phyloP scores from a whole-genome alignment of 1,140 invertebrate genomes.

The Drosophila sp. region DNA sequence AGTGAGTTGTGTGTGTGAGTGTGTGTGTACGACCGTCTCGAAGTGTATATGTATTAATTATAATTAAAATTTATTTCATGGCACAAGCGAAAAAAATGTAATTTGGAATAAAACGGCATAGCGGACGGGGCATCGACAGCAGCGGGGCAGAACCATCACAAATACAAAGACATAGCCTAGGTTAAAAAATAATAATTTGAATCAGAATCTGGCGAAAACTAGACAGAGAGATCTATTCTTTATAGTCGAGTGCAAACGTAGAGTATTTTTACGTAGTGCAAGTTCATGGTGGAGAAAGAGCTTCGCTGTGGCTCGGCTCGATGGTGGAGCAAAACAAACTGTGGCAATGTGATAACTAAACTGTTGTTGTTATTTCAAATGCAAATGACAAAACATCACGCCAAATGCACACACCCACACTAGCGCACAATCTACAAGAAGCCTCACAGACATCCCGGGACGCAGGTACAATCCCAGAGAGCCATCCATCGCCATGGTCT shows the following conservation, averaged over 20 bases:
- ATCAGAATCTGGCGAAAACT: slow-evolving; percentile 55
- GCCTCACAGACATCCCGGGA: slow-evolving; percentile 16
- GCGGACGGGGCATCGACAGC: slow-evolving; percentile 26
- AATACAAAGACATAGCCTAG: slow-evolving; percentile 42
- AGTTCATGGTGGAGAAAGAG: slow-evolving; percentile 70
- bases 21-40: slow-evolving; percentile 22
- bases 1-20: slow-evolving; percentile 24
- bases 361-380: slow-evolving; percentile 28
- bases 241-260: slow-evolving; percentile 70
- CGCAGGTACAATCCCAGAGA: slow-evolving; percentile 21
- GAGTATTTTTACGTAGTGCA: slow-evolving; percentile 68
- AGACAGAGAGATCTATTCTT: slow-evolving; percentile 28
- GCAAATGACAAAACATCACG: slow-evolving; percentile 64
- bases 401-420: slow-evolving; percentile 30
- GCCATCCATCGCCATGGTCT: slow-evolving; percentile 2
- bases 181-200: slow-evolving; percentile 23
- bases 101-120: slow-evolving; percentile 38
- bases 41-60: slow-evolving; percentile 64
- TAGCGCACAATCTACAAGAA: slow-evolving; percentile 10
- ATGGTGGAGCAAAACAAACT: slow-evolving; percentile 46
- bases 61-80: slow-evolving; percentile 69
- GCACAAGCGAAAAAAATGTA: slow-evolving; percentile 55
- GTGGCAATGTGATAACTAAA: slow-evolving; percentile 62
- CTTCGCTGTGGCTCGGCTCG: slow-evolving; percentile 46
- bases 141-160: slow-evolving; percentile 41